phyloP scores from a whole-genome alignment of 2,113 vertebrate species.

The Psophia crepitans region DNA sequence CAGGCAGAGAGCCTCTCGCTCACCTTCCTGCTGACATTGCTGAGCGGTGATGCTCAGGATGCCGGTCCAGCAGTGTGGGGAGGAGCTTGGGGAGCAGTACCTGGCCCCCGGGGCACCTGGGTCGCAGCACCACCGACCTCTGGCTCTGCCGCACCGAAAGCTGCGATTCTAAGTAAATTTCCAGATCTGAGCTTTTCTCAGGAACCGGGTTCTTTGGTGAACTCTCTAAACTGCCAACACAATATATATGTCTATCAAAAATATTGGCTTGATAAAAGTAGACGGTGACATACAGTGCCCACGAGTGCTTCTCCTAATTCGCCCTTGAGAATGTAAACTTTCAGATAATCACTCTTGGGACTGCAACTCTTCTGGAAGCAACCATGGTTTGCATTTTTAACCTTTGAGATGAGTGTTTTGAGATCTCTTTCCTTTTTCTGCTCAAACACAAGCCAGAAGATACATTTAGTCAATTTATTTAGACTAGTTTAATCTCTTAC shows the following conservation, averaged over 20 bases:
- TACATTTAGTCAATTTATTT: neutral
- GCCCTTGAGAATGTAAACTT: constrained; percentile 19
- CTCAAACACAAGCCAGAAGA: neutral
- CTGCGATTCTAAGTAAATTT: constrained; percentile 10
- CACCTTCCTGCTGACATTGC: neutral
- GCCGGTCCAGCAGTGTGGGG: neutral
- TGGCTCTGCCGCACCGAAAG: neutral
- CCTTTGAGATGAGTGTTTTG: neutral
- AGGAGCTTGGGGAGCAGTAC: neutral
- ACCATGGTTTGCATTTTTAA: neutral
- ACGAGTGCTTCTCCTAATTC: neutral
- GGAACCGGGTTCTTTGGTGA: neutral
- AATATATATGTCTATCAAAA: constrained; percentile 33
- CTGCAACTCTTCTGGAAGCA: neutral
- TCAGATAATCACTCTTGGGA: neutral
- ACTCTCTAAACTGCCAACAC: constrained; percentile 45
- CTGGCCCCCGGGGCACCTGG: neutral
- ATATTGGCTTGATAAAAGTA: constrained; percentile 45
- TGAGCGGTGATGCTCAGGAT: rapidly evolving
- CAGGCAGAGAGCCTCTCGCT: neutral
- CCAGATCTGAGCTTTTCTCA: neutral
- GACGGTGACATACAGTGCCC: neutral
- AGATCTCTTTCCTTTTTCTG: neutral
- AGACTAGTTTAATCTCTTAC: neutral
- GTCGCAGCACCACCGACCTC: neutral